phyloP scores from a whole-genome alignment of 2,113 vertebrate genomes.

The Gallinago jamesoni region DNA sequence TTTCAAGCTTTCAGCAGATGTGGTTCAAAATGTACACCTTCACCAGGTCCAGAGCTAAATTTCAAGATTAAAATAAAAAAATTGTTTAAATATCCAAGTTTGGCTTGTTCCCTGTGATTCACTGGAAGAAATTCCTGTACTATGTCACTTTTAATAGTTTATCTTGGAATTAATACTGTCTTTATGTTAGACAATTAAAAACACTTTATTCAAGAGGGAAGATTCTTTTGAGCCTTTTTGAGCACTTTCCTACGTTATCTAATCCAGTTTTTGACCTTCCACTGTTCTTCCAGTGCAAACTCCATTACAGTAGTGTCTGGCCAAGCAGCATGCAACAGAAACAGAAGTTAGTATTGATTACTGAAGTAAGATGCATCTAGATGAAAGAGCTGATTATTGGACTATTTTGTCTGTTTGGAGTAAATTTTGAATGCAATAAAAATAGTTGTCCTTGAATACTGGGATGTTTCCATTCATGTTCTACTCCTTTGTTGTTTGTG shows the following conservation, averaged over 20 bases:
- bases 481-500: background rate
- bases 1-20: background rate
- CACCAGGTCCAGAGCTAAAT: rapidly evolving
- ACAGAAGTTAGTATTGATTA: background rate
- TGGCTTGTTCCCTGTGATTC: background rate
- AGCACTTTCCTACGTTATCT: background rate
- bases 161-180: background rate
- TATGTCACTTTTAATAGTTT: background rate
- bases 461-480: background rate
- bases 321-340: background rate
- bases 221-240: background rate
- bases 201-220: background rate
- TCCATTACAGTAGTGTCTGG: background rate
- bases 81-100: background rate
- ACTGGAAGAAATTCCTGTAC: background rate
- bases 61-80: background rate
- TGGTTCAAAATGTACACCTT: background rate
- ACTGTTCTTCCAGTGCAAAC: background rate
- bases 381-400: background rate
- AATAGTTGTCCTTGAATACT: background rate
- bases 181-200: background rate
- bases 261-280: background rate
- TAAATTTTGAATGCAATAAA: background rate
- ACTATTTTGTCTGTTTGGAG: background rate
- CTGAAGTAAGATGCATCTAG: background rate